Evolutionary conservation across 2,888 invertebrate species (phyloP).

Genomic region (Bugulina stolonifera): DNA sequence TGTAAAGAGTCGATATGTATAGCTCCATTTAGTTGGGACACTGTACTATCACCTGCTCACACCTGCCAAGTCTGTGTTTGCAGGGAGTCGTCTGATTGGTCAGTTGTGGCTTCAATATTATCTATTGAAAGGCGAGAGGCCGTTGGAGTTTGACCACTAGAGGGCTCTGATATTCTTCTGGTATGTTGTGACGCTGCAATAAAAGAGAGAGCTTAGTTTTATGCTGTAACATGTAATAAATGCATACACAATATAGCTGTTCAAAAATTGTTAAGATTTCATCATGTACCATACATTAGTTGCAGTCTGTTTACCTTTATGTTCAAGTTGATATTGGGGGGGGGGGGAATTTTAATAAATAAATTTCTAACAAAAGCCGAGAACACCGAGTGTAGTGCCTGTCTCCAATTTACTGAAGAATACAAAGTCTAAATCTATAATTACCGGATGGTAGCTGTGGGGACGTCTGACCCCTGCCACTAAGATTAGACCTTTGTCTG

Average conservation of each 20-base stretch:
- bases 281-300: too few relatives aligned
- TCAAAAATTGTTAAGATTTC: too few relatives aligned
- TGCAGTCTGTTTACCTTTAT: too few relatives aligned
- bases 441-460: not conserved
- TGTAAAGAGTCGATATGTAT: not conserved
- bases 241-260: too few relatives aligned
- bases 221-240: not conserved
- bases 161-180: slow-evolving; percentile 14
- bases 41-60: not conserved
- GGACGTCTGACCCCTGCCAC: slow-evolving; percentile 12
- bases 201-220: too few relatives aligned
- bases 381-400: too few relatives aligned
- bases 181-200: not conserved
- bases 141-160: not conserved
- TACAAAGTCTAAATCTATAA: not conserved
- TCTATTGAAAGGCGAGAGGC: not conserved
- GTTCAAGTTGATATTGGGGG: too few relatives aligned
- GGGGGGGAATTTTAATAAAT: too few relatives aligned
- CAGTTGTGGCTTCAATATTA: not conserved
- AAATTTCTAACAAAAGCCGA: too few relatives aligned
- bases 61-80: not conserved
- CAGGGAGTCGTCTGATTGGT: not conserved
- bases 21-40: not conserved
- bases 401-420: too few relatives aligned
- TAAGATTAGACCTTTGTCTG: slow-evolving; percentile 13